Percentiles rank a stretch among this genome's conserved stretches.
These are phyloP conservation scores for Diorhabda carinulata DNA, from an alignment of 1,140 invertebrate genomes.

Conservation along the genomic window DNA sequence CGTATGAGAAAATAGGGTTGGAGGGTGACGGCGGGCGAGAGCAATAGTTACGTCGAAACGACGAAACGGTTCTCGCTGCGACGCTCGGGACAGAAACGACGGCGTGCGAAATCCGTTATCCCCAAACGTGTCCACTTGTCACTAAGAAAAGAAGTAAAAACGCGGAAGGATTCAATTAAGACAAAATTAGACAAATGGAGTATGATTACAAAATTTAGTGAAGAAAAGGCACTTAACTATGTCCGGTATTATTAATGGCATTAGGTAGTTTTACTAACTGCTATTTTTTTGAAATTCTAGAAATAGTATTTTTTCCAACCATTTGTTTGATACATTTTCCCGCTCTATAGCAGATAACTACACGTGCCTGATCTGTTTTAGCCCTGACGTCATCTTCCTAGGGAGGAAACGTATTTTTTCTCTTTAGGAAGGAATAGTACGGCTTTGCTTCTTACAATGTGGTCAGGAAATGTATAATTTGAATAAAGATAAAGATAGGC, in stretches of 20 bases:
- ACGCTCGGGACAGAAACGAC: slow-evolving; percentile 8
- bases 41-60: slow-evolving; percentile 14
- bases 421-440: too few species aligned
- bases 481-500: too few species aligned
- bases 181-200: too few species aligned
- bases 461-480: too few species aligned
- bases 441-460: too few species aligned
- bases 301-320: neutral
- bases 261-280: neutral
- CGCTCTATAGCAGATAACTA: neutral
- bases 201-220: too few species aligned
- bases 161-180: neutral
- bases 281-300: neutral
- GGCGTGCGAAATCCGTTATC: slow-evolving; percentile 29
- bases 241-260: neutral
- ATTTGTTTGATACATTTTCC: neutral
- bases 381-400: too few species aligned
- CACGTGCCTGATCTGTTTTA: neutral
- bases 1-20: slow-evolving; percentile 12
- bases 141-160: slow-evolving; percentile 17
- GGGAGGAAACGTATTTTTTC: too few species aligned
- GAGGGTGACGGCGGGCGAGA: slow-evolving; percentile 8
- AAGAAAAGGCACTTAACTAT: too few species aligned
- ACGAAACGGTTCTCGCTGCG: slow-evolving; percentile 22
- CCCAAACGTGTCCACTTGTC: slow-evolving; percentile 37